Evolutionary conservation across 2,888 invertebrate genomes (phyloP).

Genomic region (Rhagonycha lutea): DNA sequence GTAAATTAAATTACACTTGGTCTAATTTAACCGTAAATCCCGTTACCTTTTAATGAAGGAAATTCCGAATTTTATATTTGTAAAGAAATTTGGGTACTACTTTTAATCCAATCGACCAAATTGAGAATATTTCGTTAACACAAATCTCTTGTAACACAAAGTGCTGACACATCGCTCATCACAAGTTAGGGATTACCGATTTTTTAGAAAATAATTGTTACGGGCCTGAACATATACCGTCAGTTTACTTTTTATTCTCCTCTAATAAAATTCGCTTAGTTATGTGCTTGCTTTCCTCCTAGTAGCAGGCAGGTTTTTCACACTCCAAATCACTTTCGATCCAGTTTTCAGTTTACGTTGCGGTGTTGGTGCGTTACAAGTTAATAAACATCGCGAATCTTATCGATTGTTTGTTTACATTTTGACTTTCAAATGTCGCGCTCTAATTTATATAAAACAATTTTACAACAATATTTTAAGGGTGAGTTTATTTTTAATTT

Average conservation of each 20-base stretch:
- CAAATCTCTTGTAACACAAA: background rate
- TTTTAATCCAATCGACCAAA: background rate
- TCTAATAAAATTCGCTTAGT: background rate
- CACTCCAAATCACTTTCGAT: background rate
- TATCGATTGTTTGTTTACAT: background rate
- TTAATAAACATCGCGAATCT: background rate
- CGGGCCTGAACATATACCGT: background rate
- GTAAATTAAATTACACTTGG: background rate
- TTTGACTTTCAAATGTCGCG: slow-evolving; percentile 30
- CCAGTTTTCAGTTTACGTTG: background rate
- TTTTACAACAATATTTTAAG: slow-evolving; percentile 34
- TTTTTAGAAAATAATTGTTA: background rate
- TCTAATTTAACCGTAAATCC: background rate
- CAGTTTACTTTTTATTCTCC: background rate
- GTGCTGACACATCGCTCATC: background rate
- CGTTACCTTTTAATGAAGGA: background rate
- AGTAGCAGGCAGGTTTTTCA: background rate
- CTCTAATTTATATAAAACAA: slow-evolving; percentile 28
- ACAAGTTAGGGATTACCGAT: background rate
- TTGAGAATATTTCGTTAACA: background rate
- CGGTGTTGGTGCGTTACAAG: background rate
- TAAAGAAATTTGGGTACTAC: background rate
- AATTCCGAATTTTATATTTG: background rate
- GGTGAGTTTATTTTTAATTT: slow-evolving; percentile 30
- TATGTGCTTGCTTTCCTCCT: background rate